Evolutionary conservation across 1,140 invertebrate species (phyloP), one percentile per base, ranked within the genome.

Genomic region (Trialeurodes vaporariorum): DNA sequence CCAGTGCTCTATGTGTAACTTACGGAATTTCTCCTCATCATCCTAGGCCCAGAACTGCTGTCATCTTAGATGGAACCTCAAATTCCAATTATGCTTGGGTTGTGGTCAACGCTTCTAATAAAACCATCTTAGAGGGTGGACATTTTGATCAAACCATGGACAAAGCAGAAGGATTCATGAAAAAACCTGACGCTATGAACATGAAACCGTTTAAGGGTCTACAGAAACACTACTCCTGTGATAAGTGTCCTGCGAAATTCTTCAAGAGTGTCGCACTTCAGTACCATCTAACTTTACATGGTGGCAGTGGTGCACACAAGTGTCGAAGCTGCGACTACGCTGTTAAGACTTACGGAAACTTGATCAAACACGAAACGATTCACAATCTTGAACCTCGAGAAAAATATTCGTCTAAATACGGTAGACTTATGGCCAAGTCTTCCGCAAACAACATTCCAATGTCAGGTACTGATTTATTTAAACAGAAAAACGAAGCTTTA

Each of bases 311-410:
- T 25, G 81, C 84, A 23, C 85, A 86, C 73, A 87, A 87, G 69
- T 95, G 92, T 74, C 83, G 84, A n/a, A 84, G 87, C 69, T 95
- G 93, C 77, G 87, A 89, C 74, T 95, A 93, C 76, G 85, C 86
- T 27, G 89, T 90, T 0, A 89, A 88, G 73, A 90, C 89, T 11
- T 82, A 85, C 22, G 87, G 88, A 23, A 88, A 90, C 73, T 76
- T 92, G n/a, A 83, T 85, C 0, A 87, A 88, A 73, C 91, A 93
- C 74, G 82, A 88, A 68, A 80, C 83, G 25, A 81, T 88, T 2
- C 85, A 88, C 70, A 75, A 78, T 63, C 17, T 67, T 23, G 64
- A 59, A 40, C 64, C 64, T 12, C 34, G 71, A 59, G 66, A 34
- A 64, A 71, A 62, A 61, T 60, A 22, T 66, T 11, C 61, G n/a